Conservation (phyloP, 2,113 vertebrate genomes). For the Pomatostomus ruficeps region DNA sequence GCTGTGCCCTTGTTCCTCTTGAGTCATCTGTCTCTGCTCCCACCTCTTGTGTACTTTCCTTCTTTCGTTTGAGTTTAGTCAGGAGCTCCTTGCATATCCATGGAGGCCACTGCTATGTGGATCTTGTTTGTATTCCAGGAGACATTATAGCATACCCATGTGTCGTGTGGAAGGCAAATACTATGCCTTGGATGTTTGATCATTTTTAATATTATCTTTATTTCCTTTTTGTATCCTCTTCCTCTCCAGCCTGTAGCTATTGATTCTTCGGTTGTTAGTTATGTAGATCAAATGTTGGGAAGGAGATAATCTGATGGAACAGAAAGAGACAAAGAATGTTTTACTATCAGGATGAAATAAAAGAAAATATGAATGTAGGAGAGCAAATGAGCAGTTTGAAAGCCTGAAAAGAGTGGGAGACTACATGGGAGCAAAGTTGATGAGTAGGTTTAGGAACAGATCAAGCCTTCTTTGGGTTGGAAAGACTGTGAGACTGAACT, state of each 20-base stretch:
- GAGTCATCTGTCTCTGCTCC: not conserved
- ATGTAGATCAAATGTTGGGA: not conserved
- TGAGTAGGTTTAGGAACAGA: not conserved
- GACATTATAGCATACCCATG: rapidly evolving
- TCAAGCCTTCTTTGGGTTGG: not conserved
- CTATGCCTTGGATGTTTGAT: not conserved
- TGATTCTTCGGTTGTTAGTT: not conserved
- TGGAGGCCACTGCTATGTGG: not conserved
- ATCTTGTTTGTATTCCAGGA: not conserved
- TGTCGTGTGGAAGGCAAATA: rapidly evolving
- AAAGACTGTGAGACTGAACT: not conserved
- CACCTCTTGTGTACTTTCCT: not conserved
- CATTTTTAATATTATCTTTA: not conserved
- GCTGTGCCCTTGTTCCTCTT: not conserved
- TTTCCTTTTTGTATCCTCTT: not conserved
- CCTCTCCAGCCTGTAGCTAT: not conserved
- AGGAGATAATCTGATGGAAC: not conserved
- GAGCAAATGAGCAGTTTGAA: not conserved
- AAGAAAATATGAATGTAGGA: not conserved
- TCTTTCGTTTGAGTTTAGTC: not conserved
- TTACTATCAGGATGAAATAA: not conserved
- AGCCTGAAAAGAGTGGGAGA: not conserved
- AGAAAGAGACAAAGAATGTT: not conserved
- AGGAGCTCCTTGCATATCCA: not conserved
- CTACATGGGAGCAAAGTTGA: not conserved